Conservation (phyloP, 2,888 invertebrate genomes). For the Trichopria drosophilae region DNA sequence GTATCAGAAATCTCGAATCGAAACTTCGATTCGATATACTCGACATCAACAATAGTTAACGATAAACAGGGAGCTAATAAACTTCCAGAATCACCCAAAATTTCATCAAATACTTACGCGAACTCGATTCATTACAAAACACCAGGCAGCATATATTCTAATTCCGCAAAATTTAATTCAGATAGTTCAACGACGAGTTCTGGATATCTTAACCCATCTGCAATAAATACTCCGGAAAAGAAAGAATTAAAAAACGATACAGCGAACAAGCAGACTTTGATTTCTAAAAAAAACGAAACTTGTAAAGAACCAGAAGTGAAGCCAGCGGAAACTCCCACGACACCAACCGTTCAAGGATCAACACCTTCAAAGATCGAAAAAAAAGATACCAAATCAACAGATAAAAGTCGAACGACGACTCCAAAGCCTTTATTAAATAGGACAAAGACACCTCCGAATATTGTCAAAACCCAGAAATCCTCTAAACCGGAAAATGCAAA, state of each 20-base stretch:
- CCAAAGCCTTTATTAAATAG: slow-evolving; percentile 44
- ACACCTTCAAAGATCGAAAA: too few relatives aligned
- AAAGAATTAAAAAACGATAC: slow-evolving; percentile 14
- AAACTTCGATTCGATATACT: slow-evolving; percentile 86
- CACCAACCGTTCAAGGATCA: too few relatives aligned
- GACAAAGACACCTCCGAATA: slow-evolving; percentile 44
- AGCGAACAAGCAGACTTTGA: slow-evolving; percentile 38
- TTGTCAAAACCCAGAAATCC: slow-evolving; percentile 36
- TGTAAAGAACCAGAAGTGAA: slow-evolving; percentile 47
- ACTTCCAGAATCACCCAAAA: slow-evolving; percentile 41
- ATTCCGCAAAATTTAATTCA: slow-evolving; percentile 61
- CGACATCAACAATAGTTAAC: too few relatives aligned
- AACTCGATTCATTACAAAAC: slow-evolving; percentile 64
- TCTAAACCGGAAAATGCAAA: slow-evolving; percentile 35
- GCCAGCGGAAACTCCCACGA: slow-evolving; percentile 38
- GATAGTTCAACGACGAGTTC: slow-evolving; percentile 70
- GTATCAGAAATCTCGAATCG: slow-evolving; percentile 85
- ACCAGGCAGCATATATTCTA: slow-evolving; percentile 65
- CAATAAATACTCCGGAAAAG: slow-evolving; percentile 68
- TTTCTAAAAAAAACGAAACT: slow-evolving; percentile 40
- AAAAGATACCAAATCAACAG: slow-evolving; percentile 37
- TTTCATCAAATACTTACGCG: slow-evolving; percentile 63
- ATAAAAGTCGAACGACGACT: slow-evolving; percentile 36
- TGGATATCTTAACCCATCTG: slow-evolving; percentile 74
- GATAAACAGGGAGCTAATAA: slow-evolving; percentile 47